Conservation (phyloP, 2,113 vertebrate genomes). For the Carlito syrichta region DNA sequence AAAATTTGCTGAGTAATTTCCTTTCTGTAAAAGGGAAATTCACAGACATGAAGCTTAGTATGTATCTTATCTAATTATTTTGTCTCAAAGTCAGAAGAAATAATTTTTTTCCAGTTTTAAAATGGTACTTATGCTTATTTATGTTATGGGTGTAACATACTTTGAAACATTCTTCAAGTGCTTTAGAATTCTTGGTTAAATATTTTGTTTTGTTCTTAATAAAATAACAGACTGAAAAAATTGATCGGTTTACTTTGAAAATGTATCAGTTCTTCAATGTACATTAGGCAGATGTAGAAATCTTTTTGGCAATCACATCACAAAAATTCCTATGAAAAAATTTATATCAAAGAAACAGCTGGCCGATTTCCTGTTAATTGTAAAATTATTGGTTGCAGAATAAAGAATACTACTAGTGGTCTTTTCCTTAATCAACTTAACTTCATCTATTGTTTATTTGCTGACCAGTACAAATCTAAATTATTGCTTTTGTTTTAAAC, state of each 20-base stretch:
- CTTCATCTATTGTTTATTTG: background rate
- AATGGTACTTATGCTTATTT: background rate
- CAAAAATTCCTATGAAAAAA: background rate
- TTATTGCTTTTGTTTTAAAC: constrained; percentile 14
- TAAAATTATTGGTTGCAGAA: constrained; percentile 36
- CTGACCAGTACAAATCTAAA: background rate
- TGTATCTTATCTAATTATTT: background rate
- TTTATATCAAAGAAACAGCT: constrained; percentile 17
- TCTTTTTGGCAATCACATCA: constrained; percentile 63
- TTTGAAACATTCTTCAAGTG: constrained; percentile 13
- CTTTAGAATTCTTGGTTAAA: background rate
- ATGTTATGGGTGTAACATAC: background rate
- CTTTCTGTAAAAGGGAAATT: background rate
- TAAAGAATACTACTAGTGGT: background rate
- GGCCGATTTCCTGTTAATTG: constrained; percentile 36
- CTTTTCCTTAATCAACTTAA: constrained; percentile 23
- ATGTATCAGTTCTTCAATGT: constrained; percentile 41
- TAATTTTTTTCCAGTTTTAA: background rate
- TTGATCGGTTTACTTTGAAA: constrained; percentile 45
- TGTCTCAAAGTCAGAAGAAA: background rate
- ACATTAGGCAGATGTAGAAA: constrained; percentile 44
- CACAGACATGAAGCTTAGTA: background rate
- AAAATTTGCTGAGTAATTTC: background rate
- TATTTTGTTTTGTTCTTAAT: constrained; percentile 18
- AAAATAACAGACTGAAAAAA: constrained; percentile 27